Conservation (phyloP, 2,888 invertebrate species). For the Neoitamus cyanurus region DNA sequence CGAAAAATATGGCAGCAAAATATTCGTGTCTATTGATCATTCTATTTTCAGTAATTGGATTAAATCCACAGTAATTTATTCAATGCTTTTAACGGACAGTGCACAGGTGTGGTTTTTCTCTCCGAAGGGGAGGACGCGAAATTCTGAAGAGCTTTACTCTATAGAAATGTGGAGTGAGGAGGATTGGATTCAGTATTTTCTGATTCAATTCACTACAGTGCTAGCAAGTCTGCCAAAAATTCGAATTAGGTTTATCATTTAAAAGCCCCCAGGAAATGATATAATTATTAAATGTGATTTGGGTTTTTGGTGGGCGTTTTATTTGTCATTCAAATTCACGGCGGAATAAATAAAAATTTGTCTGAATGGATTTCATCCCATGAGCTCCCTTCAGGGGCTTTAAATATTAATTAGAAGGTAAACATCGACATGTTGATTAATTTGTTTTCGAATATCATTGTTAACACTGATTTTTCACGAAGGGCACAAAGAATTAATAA, state of each 20-base stretch:
- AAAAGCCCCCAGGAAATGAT: neutral
- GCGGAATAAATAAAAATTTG: neutral
- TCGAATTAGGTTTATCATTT: neutral
- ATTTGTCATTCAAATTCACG: neutral
- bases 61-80: neutral
- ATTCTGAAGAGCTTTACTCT: neutral
- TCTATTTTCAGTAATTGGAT: neutral
- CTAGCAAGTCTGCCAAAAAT: neutral
- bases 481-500: neutral
- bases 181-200: neutral
- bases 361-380: neutral
- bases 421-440: neutral
- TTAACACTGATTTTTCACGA: neutral
- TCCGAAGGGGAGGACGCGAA: too few species aligned
- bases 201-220: neutral
- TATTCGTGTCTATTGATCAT: neutral
- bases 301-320: neutral
- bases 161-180: neutral
- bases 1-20: neutral
- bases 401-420: neutral
- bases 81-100: neutral
- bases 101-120: neutral
- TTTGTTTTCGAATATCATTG: neutral
- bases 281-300: neutral
- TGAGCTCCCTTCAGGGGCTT: too few species aligned